Base-by-base conservation (phyloP, 2,797 vertebrate genomes). In the Darevskia mixta region DNA sequence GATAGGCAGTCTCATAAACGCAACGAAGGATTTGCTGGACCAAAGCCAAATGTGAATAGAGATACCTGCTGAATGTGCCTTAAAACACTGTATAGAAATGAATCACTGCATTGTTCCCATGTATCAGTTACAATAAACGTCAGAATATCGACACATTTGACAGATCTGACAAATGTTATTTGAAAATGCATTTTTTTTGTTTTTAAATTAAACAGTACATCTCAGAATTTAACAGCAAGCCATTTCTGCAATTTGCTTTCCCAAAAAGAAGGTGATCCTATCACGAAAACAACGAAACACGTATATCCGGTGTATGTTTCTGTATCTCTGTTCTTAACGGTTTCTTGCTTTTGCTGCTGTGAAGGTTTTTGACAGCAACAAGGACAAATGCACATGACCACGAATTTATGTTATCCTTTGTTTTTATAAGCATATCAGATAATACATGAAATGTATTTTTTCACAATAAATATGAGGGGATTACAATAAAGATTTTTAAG, bases 21-120 rank as follows among this genome's bases (percentile, higher is more conserved):
- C 77, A 78, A 0, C 38, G 45, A 78, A 84, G 88, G 43, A 76
- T 85, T 82, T 77, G 10, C 17, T 76, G 90, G 92, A 95, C 93
- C 91, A 90, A 94, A 94, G 92, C 69, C 66, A 89, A 92, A 90
- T 77, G 61, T 86, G 75, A 41, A 76, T 87, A 85, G 85, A 92
- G 93, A 93, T 82, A 49, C 32, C 61, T 89, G 72, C 83, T 89
- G 71, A 86, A 95, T 1, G 96, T 97, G 96, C 96, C 96, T 97
- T 97, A 89, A 96, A 89, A 92, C 85, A 93, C 89, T 92, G 78
- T 55, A 32, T 25, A 67, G 79, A 80, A 82, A 77, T 41, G 88
- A 90, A 66, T 67, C 29, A 85, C 64, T 90, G 76, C 41, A 82
- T 90, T 89, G 77, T 85, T 93, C 87, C 2, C 79, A 79, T n/a